Evolutionary conservation across 2,113 vertebrate species (phyloP).

Genomic region (Macquaria ambigua): DNA sequence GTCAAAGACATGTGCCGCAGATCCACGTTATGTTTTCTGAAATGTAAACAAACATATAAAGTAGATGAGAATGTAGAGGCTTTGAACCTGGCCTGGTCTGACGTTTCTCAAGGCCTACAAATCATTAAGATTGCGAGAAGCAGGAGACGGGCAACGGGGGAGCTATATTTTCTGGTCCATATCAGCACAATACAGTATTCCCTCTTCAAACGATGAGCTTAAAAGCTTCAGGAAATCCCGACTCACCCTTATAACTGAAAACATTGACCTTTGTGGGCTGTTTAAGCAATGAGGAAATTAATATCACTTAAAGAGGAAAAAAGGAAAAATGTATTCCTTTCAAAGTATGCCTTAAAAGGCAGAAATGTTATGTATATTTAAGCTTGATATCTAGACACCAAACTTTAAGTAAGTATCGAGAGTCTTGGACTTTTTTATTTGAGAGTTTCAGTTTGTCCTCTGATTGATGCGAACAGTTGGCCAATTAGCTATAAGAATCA

Average conservation of each 20-base stretch:
- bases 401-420: background rate
- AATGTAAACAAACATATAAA: constrained; percentile 25
- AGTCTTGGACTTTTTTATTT: constrained; percentile 1
- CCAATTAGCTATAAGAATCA: constrained; percentile 26
- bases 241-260: constrained; percentile 47
- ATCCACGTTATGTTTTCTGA: constrained; percentile 23
- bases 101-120: constrained; percentile 55
- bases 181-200: constrained; percentile 46
- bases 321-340: background rate
- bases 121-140: constrained; percentile 34
- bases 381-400: background rate
- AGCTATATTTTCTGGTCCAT: constrained; percentile 38
- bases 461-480: constrained; percentile 32
- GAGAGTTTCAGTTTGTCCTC: background rate
- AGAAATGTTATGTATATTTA: background rate
- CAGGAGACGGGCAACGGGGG: constrained; percentile 23
- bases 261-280: constrained; percentile 42
- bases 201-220: constrained; percentile 46
- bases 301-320: background rate
- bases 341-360: background rate
- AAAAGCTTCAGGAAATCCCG: constrained; percentile 49
- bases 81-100: constrained; percentile 33
- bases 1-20: constrained; percentile 29
- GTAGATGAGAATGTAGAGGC: constrained; percentile 1
- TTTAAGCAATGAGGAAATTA: constrained; percentile 10